Evolutionary conservation across 2,888 invertebrate species (phyloP).

Genomic region (Pristionchus arcanus): DNA sequence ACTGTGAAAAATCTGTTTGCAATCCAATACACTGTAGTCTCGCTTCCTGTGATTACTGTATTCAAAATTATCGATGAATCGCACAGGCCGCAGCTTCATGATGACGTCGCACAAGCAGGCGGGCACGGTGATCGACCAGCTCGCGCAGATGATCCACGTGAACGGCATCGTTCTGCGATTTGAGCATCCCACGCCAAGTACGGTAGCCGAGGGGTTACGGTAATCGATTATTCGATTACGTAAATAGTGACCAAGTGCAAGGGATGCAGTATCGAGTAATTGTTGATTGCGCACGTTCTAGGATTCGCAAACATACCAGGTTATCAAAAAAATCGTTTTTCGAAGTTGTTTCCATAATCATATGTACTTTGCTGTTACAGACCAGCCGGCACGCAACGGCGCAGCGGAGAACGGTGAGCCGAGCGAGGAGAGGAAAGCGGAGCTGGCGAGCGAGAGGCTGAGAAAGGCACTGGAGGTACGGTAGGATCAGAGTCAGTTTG

Average conservation of each 20-base stretch:
- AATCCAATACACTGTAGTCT: no score
- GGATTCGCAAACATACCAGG: no score
- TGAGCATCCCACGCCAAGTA: slow-evolving; percentile 26
- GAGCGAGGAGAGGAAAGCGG: slow-evolving; percentile 53
- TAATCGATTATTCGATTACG: no score
- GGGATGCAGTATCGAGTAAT: no score
- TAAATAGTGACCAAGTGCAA: no score
- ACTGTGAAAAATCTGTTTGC: no score
- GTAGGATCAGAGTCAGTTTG: neutral
- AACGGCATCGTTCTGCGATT: slow-evolving; percentile 89
- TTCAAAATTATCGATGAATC: neutral
- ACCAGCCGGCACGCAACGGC: neutral
- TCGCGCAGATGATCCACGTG: slow-evolving; percentile 96
- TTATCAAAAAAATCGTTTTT: no score
- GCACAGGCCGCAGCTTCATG: slow-evolving; percentile 46
- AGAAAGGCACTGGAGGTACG: slow-evolving; percentile 84
- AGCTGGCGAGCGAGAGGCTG: neutral
- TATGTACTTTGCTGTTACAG: no score
- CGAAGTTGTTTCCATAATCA: no score
- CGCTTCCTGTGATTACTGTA: neutral
- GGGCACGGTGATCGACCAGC: slow-evolving; percentile 95
- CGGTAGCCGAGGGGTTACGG: neutral
- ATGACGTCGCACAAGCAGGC: slow-evolving; percentile 90
- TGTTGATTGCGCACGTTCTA: no score
- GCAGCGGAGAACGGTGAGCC: neutral